These are phyloP conservation scores for Ceraclea dissimilis DNA, from an alignment of 2,888 invertebrate genomes.

Conservation along the genomic window DNA sequence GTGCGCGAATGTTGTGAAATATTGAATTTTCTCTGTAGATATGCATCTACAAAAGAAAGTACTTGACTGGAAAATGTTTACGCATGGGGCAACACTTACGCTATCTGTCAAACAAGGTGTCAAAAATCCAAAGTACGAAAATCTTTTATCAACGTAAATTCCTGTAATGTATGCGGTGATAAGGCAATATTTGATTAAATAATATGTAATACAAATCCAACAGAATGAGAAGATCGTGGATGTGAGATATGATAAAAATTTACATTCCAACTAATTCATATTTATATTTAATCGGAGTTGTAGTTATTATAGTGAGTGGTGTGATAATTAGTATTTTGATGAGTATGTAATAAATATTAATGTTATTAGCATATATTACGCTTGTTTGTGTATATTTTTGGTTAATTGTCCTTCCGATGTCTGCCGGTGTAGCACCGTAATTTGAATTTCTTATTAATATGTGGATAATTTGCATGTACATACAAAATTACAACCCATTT, in stretches of 20 bases:
- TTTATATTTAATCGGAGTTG: background rate
- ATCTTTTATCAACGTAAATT: background rate
- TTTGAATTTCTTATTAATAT: too few relatives aligned
- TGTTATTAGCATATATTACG: background rate
- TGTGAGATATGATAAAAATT: background rate
- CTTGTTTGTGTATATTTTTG: too few relatives aligned
- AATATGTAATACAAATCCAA: background rate
- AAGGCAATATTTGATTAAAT: background rate
- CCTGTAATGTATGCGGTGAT: background rate
- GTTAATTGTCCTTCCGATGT: too few relatives aligned
- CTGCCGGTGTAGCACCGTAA: too few relatives aligned
- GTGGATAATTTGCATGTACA: too few relatives aligned
- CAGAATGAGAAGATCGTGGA: background rate
- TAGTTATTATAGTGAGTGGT: background rate
- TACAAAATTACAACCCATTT: too few relatives aligned
- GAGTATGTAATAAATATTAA: background rate
- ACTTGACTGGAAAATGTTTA: too few relatives aligned
- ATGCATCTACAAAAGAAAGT: too few relatives aligned
- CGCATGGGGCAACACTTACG: background rate
- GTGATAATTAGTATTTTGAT: background rate
- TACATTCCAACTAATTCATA: background rate
- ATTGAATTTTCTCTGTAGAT: too few relatives aligned
- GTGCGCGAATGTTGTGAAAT: too few relatives aligned
- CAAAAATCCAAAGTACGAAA: conserved; percentile 1
- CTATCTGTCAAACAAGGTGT: background rate